Evolutionary conservation across 2,888 invertebrate genomes (phyloP).

Genomic region (Parasteatoda lunata): DNA sequence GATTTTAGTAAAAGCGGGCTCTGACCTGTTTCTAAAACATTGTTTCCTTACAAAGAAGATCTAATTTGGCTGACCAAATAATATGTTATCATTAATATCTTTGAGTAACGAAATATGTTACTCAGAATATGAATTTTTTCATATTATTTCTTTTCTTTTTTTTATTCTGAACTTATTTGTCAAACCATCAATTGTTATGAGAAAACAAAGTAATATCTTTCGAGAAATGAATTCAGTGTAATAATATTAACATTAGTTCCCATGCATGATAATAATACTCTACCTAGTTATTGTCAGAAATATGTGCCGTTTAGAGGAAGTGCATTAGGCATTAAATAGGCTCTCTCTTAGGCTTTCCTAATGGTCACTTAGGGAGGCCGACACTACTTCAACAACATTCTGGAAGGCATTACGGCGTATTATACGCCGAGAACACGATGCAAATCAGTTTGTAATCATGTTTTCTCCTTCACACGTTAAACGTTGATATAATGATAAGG

Average conservation of each 20-base stretch:
- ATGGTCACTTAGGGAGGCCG: conserved; percentile 22
- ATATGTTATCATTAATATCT: too few species aligned
- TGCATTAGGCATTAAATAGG: conserved; percentile 35
- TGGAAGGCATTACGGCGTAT: conserved; percentile 10
- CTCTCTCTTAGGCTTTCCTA: conserved; percentile 23
- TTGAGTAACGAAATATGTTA: too few species aligned
- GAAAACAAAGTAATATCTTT: too few species aligned
- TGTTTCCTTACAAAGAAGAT: too few species aligned
- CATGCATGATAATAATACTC: not conserved
- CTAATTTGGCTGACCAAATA: too few species aligned
- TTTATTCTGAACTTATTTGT: too few species aligned
- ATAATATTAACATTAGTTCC: not conserved
- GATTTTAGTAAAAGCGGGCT: too few species aligned
- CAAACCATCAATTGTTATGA: too few species aligned
- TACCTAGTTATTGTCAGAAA: conserved; percentile 25
- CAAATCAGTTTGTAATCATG: conserved; percentile 47
- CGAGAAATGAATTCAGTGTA: not conserved
- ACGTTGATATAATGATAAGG: not conserved
- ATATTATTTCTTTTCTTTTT: too few species aligned
- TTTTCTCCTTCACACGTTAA: conserved; percentile 26
- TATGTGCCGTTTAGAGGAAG: conserved; percentile 24
- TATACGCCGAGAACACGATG: conserved; percentile 40
- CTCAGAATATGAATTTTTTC: too few species aligned
- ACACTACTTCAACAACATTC: not conserved
- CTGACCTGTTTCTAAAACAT: too few species aligned